Base-by-base conservation (phyloP, 1,140 invertebrate genomes). In the Leptonema lineaticorne region DNA sequence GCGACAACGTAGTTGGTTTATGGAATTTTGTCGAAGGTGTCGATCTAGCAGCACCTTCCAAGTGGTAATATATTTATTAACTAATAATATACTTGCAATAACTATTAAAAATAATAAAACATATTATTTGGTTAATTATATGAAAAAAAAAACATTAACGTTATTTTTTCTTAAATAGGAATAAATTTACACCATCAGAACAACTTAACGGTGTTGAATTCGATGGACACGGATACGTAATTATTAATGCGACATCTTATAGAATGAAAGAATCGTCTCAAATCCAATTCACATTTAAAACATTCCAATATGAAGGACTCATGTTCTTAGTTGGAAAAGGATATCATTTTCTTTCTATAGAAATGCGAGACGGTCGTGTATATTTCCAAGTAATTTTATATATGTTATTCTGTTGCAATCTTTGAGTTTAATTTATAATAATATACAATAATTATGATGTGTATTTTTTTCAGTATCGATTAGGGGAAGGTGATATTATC, bases 21-120 rank as follows among this genome's bases (percentile, higher is more conserved):
- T 99, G 96, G 96, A 98, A 99, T 81, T 97, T 97, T 75, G 82
- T 88, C 6, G 88, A 91, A 45, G 89, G 87, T 24, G 88, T 90
- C 33, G 22, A 53, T 11, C 37, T 41, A 41, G 90, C 88, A 69
- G 91, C 89, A 6, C 90, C 92, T 0, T 75, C 80, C 11, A 89
- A 92, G 75, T 89, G 92, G 88, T 89, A 77, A n/a, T n/a, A n/a
- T n/a, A n/a, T n/a, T n/a, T n/a, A n/a, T n/a, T n/a, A n/a, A 41
- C 9, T 33, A 33, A 11, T 41, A 41, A 69, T 67, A 63, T 50
- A 27, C n/a, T 48, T 59, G 53, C 24, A 48, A 70, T 70, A 70
- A 64, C 50, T 26, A 20, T 5, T 16, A 50, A 7, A 7, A 48
- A 7, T 6, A n/a, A 7, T 48, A 48, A 6, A 48, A 33, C 30